phyloP scores from a whole-genome alignment of 1,140 invertebrate genomes.

The Bombus affinis region DNA sequence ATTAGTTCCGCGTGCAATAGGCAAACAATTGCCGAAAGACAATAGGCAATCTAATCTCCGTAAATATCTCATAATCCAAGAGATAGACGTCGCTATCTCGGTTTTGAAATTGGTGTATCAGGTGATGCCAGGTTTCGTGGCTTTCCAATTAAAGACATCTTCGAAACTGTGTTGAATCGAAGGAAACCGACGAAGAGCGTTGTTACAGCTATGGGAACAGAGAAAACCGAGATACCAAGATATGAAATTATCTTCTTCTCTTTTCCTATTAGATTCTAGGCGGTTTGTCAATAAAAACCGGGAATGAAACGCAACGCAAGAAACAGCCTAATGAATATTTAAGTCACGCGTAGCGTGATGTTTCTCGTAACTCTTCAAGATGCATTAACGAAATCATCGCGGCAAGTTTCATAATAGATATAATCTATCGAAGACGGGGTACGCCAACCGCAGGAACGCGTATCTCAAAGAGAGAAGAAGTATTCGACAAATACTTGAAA shows the following conservation, averaged over 20 bases:
- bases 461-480: no score
- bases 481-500: neutral
- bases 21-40: no score
- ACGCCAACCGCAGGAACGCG: no score
- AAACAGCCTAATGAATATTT: conserved; percentile 5
- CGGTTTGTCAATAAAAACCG: neutral
- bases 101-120: neutral
- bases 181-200: neutral
- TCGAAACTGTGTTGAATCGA: neutral
- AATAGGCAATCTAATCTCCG: conserved; percentile 1
- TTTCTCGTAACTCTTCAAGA: neutral
- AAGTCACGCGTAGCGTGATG: neutral
- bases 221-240: neutral
- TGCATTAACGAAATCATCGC: neutral
- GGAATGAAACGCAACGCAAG: neutral
- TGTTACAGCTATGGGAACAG: neutral
- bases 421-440: neutral
- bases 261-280: neutral
- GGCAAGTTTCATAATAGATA: neutral
- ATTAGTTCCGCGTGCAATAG: neutral
- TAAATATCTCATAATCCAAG: neutral
- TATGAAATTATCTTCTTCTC: neutral
- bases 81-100: neutral
- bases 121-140: neutral
- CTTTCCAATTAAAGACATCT: neutral